These are phyloP conservation scores for Merodon equestris DNA, from an alignment of 2,888 invertebrate species.

Conservation along the genomic window DNA sequence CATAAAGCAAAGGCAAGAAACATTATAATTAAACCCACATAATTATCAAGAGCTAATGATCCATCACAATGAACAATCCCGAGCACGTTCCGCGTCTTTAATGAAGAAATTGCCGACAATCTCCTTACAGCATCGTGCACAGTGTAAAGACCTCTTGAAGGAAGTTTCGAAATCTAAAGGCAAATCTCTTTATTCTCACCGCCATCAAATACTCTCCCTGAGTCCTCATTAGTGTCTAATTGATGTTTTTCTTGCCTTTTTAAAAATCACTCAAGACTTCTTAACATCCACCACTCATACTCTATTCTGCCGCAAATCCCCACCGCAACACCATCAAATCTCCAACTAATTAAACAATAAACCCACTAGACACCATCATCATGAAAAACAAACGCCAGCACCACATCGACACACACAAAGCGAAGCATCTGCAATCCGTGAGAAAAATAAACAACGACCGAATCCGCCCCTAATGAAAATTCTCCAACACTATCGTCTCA, in stretches of 20 bases:
- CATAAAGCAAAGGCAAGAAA: too few relatives aligned
- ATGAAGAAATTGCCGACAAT: too few relatives aligned
- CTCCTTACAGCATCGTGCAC: too few relatives aligned
- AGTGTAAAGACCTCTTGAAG: too few relatives aligned
- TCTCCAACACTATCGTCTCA: slow-evolving; percentile 32
- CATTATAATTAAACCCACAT: too few relatives aligned
- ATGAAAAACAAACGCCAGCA: background rate
- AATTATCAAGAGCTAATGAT: too few relatives aligned
- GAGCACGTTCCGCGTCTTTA: too few relatives aligned
- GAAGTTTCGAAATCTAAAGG: too few relatives aligned
- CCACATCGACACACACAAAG: slow-evolving; percentile 36
- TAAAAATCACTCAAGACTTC: background rate
- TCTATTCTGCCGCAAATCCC: too few relatives aligned
- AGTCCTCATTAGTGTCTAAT: slow-evolving; percentile 13
- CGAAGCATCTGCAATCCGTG: slow-evolving; percentile 1
- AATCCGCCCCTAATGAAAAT: slow-evolving; percentile 41
- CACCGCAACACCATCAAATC: background rate
- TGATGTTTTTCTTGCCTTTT: slow-evolving; percentile 9
- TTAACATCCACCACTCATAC: background rate
- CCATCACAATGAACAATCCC: too few relatives aligned
- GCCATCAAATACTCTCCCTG: too few relatives aligned
- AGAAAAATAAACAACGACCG: slow-evolving; percentile 44
- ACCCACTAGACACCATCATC: background rate
- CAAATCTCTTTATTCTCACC: too few relatives aligned
- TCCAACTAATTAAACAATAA: slow-evolving; percentile 27